Evolutionary conservation across 2,888 invertebrate species (phyloP).

Genomic region (Andrena hattorfiana): DNA sequence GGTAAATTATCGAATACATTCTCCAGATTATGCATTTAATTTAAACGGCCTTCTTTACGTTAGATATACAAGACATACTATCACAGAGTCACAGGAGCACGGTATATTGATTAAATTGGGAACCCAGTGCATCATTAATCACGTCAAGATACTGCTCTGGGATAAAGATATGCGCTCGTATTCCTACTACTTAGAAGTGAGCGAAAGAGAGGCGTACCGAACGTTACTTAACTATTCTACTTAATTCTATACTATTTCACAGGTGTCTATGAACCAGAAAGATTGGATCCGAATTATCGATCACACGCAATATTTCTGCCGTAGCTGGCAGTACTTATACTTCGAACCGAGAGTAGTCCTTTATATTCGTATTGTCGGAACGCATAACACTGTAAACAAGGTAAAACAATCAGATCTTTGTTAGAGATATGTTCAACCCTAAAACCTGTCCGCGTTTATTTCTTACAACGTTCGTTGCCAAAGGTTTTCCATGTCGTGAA

Average conservation of each 20-base stretch:
- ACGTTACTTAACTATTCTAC: constrained; percentile 9
- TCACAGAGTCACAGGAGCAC: constrained; percentile 91
- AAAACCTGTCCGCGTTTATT: neutral
- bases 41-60: constrained; percentile 13
- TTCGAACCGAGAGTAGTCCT: constrained; percentile 96
- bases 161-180: constrained; percentile 96
- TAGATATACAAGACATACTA: constrained; percentile 94
- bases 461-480: constrained; percentile 41
- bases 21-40: neutral
- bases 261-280: constrained; percentile 96
- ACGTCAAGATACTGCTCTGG: constrained; percentile 96
- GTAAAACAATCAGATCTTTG: constrained; percentile 83
- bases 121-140: constrained; percentile 96
- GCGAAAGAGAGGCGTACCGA: neutral
- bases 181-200: constrained; percentile 93
- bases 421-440: neutral
- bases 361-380: constrained; percentile 93
- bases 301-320: constrained; percentile 95
- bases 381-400: constrained; percentile 97
- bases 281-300: constrained; percentile 98
- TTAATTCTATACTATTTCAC: constrained; percentile 36
- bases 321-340: constrained; percentile 98
- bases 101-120: constrained; percentile 95
- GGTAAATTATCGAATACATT: constrained; percentile 84
- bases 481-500: constrained; percentile 96